Base-by-base conservation (phyloP, 2,888 invertebrate species). In the Zaprionus bogoriensis region DNA sequence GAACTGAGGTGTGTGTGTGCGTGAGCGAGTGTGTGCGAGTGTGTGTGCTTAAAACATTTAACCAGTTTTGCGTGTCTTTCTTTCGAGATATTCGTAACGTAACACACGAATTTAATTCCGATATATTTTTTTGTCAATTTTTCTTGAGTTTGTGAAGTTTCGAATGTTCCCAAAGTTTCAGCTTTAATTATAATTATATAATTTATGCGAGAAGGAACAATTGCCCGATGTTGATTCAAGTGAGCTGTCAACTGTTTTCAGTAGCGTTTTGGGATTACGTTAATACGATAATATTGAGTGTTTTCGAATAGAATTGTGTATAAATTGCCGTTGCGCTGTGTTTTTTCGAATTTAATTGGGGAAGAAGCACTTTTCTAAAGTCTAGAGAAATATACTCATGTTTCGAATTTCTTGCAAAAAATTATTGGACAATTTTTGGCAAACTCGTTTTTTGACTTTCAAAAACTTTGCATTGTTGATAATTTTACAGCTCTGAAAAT, bases 1-100 rank as follows among this genome's bases (percentile, higher is more conserved):
- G 53, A 19, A 48, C 28, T 36, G 30, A 48, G 23, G 9, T 44
- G 41, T 57, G 32, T 36, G 14, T 25, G 41, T 38, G 9, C 17
- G 22, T 41, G 12, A 30, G 39, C 7, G 28, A 23, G 14, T 44
- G n/a, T 6, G 25, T 36, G 45, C 27, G 36, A 27, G 28, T 51
- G 14, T 41, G 48, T 9, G 27, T 19, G 7, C 4, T 19, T 10
- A n/a, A 39, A 39, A 39, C 10, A 20, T 19, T 20, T 10, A 39
- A 39, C 38, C 10, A 3, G n/a, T n/a, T 10, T 2, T 9, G 19
- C 17, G 38, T 20, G 10, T 39, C 17, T 20, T 20, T 10, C 38
- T n/a, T 20, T 39, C 20, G 20, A 39, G 39, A 19, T 39, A 20
- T 20, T 51, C 39, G 7, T 32, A n/a, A n/a, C n/a, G n/a, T n/a